Percentiles rank a stretch among this genome's conserved stretches.
Evolutionary conservation across 2,888 invertebrate genomes (phyloP).

Genomic region (Lottia gigantea): DNA sequence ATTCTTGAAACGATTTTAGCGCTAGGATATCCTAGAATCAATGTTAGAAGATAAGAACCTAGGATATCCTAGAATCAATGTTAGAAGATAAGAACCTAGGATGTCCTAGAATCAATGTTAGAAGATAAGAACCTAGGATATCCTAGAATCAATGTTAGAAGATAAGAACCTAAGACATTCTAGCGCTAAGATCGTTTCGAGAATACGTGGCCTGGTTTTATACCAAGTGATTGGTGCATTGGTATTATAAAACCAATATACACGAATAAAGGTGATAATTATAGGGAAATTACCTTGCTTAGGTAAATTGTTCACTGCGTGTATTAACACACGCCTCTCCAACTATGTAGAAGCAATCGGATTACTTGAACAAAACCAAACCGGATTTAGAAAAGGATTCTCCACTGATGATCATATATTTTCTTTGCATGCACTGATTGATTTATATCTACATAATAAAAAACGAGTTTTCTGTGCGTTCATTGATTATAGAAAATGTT

Average conservation of each 20-base stretch:
- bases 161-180: no score
- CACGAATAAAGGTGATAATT: conserved; percentile 10
- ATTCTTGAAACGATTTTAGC: not conserved
- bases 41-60: no score
- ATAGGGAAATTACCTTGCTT: conserved; percentile 16
- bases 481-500: conserved; percentile 8
- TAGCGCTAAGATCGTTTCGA: no score
- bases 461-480: not conserved
- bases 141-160: no score
- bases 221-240: conserved; percentile 12
- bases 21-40: no score
- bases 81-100: no score
- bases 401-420: conserved; percentile 13
- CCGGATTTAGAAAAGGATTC: conserved; percentile 2
- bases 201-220: no score
- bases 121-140: no score
- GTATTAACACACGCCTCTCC: not conserved
- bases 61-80: no score
- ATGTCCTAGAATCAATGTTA: no score
- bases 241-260: conserved; percentile 9
- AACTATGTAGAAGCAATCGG: not conserved
- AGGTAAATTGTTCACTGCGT: not conserved
- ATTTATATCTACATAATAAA: not conserved
- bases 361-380: not conserved
- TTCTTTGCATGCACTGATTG: not conserved